Evolutionary conservation across 2,797 vertebrate genomes (phyloP).

Genomic region (Acropternis orthonyx): DNA sequence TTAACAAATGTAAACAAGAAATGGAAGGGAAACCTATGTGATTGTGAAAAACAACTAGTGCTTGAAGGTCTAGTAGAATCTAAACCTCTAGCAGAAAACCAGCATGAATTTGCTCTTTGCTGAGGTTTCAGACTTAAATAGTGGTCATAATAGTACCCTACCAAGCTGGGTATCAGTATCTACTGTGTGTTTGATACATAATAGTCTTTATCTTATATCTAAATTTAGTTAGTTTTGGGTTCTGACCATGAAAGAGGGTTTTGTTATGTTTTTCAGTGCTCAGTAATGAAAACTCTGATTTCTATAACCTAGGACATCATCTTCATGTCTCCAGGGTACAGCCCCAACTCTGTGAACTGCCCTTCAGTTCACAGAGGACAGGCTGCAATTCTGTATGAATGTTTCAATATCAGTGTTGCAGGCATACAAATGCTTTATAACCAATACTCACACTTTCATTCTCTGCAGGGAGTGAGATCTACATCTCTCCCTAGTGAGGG

Average conservation of each 20-base stretch:
- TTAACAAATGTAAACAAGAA: not conserved
- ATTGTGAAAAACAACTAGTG: not conserved
- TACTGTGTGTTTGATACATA: not conserved
- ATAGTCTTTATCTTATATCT: not conserved
- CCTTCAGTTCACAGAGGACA: not conserved
- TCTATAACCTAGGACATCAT: not conserved
- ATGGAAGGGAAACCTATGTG: not conserved
- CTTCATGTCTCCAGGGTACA: not conserved
- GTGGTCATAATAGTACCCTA: not conserved
- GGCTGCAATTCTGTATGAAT: not conserved
- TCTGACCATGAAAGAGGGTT: not conserved
- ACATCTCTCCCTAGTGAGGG: not conserved
- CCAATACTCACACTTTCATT: not conserved
- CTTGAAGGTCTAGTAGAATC: not conserved
- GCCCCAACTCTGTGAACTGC: not conserved
- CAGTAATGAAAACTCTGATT: not conserved
- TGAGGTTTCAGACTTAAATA: not conserved
- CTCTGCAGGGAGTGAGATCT: not conserved
- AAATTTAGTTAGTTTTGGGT: not conserved
- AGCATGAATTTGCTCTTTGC: not conserved
- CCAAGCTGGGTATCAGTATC: not conserved
- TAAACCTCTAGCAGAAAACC: not conserved
- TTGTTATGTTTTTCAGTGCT: not conserved
- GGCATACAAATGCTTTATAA: not conserved
- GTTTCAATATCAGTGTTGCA: not conserved